These are phyloP conservation scores for Troides aeacus DNA, from an alignment of 2,888 invertebrate species.

Conservation along the genomic window DNA sequence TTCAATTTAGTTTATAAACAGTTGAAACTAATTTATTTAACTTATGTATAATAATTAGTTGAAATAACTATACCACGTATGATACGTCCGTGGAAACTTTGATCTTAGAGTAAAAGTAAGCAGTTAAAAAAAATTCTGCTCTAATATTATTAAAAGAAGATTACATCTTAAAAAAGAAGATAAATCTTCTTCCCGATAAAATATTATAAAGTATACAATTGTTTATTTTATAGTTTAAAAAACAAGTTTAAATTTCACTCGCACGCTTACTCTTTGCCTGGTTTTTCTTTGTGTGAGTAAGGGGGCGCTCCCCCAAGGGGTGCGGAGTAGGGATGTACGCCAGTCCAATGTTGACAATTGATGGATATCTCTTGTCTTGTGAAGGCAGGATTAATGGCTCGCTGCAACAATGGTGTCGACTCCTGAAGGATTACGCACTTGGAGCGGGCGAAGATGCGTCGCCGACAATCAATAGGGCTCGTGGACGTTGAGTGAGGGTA, in stretches of 20 bases:
- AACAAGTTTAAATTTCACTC: background rate
- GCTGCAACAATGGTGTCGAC: slow-evolving; percentile 65
- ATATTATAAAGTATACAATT: no score
- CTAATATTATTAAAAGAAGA: no score
- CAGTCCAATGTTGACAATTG: slow-evolving; percentile 79
- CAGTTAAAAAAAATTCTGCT: no score
- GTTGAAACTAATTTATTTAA: no score
- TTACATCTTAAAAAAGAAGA: no score
- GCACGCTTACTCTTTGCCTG: slow-evolving; percentile 55
- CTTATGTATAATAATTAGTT: no score
- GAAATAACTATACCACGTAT: no score
- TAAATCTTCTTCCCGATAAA: no score
- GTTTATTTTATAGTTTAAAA: no score
- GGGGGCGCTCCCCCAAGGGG: slow-evolving; percentile 46
- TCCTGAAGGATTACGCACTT: slow-evolving; percentile 64
- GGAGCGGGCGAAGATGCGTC: slow-evolving; percentile 44
- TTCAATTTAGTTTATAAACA: no score
- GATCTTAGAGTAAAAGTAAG: no score
- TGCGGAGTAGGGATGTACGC: slow-evolving; percentile 48
- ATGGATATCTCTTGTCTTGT: slow-evolving; percentile 78
- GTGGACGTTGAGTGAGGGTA: slow-evolving; percentile 32
- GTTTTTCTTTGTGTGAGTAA: slow-evolving; percentile 54
- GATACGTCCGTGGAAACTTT: no score
- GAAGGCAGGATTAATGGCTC: slow-evolving; percentile 75
- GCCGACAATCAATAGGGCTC: slow-evolving; percentile 36